Percentiles rank a stretch among this genome's conserved stretches.
These are phyloP conservation scores for Ethmia dodecea DNA, from an alignment of 2,888 invertebrate genomes.

Conservation along the genomic window DNA sequence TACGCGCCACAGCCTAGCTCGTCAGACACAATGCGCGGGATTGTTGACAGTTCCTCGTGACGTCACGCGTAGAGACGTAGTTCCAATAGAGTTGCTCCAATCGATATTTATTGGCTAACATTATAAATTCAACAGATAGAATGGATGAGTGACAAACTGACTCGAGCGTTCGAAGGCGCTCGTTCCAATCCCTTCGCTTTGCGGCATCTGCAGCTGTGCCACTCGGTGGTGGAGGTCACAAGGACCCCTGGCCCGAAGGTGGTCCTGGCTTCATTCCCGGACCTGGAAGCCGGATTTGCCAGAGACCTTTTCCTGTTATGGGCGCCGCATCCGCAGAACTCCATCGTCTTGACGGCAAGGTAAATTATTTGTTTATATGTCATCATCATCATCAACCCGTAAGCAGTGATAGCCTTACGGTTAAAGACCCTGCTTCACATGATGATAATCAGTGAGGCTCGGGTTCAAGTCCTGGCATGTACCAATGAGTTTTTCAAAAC, in stretches of 20 bases:
- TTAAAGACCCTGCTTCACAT: too few species aligned
- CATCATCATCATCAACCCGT: too few species aligned
- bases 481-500: too few species aligned
- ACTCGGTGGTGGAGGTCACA: conserved; percentile 90
- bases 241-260: conserved; percentile 88
- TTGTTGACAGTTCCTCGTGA: too few species aligned
- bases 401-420: too few species aligned
- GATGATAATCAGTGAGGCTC: too few species aligned
- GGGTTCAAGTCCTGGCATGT: too few species aligned
- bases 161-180: conserved; percentile 93
- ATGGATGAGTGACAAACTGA: conserved; percentile 99
- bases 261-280: conserved; percentile 95
- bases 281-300: conserved; percentile 96
- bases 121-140: conserved; percentile 83
- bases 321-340: conserved; percentile 94
- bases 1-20: too few species aligned
- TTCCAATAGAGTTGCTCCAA: too few species aligned
- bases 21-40: too few species aligned
- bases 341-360: conserved; percentile 94
- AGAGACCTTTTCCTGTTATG: conserved; percentile 96
- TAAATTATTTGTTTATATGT: conserved; percentile 29
- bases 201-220: conserved; percentile 95
- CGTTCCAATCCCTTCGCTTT: conserved; percentile 97
- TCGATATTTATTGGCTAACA: too few species aligned
- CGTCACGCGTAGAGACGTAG: too few species aligned